These are phyloP conservation scores for Perizoma affinitatum DNA, from an alignment of 2,888 invertebrate genomes.

Conservation along the genomic window DNA sequence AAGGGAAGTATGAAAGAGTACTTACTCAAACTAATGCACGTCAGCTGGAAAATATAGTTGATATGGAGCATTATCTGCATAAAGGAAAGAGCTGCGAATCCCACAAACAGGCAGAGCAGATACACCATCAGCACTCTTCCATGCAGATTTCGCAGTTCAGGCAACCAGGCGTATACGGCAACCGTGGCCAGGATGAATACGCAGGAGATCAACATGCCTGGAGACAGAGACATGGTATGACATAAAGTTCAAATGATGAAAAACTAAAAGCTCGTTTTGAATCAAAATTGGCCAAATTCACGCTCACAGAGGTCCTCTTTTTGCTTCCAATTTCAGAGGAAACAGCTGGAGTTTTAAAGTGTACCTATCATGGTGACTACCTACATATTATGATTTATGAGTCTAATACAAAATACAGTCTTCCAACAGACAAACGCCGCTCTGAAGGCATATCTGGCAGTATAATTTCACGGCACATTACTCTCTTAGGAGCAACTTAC, in stretches of 20 bases:
- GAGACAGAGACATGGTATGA: too few relatives aligned
- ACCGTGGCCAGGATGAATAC: conserved; percentile 89
- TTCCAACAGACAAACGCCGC: too few relatives aligned
- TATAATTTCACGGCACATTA: background rate
- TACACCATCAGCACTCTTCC: conserved; percentile 90
- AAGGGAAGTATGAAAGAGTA: conserved; percentile 26
- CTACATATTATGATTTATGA: too few relatives aligned
- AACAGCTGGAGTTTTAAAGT: too few relatives aligned
- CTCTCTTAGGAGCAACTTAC: background rate
- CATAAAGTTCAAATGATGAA: too few relatives aligned
- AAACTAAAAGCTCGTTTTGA: too few relatives aligned
- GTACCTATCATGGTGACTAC: too few relatives aligned
- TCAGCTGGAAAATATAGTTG: conserved; percentile 40
- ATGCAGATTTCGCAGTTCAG: conserved; percentile 89
- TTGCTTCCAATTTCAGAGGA: too few relatives aligned
- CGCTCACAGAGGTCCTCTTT: too few relatives aligned
- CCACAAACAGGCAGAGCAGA: conserved; percentile 86
- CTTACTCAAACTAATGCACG: conserved; percentile 58
- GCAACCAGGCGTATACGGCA: conserved; percentile 87
- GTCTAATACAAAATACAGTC: too few relatives aligned
- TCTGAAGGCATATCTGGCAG: background rate
- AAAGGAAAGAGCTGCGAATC: conserved; percentile 84
- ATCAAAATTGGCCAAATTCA: too few relatives aligned
- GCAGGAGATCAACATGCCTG: conserved; percentile 90
- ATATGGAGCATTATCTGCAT: conserved; percentile 70